A percentile compares a stretch with the other conserved stretches of the same genome.
Conservation (phyloP, 2,888 invertebrate genomes). For the Phalera bucephala region DNA sequence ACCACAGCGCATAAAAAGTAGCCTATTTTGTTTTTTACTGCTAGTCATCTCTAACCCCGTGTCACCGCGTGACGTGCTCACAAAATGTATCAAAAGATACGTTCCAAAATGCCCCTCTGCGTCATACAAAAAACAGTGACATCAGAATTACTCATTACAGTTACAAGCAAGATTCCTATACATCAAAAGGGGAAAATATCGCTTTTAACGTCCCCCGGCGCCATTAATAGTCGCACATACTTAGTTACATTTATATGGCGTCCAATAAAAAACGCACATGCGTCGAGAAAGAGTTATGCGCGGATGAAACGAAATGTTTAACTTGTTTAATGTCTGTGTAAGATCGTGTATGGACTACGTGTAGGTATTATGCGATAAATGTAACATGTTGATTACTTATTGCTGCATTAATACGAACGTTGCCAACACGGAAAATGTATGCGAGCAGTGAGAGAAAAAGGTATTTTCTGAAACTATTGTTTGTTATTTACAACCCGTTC, state of each 20-base stretch:
- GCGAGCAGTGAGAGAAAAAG: too few relatives aligned
- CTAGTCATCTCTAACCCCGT: conserved; percentile 20
- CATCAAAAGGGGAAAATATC: conserved; percentile 76
- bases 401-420: too few relatives aligned
- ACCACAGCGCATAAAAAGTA: too few relatives aligned
- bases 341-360: too few relatives aligned
- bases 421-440: too few relatives aligned
- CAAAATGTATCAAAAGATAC: conserved; percentile 34
- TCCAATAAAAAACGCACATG: conserved; percentile 42
- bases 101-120: conserved; percentile 53
- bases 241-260: conserved; percentile 42
- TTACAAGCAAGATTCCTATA: conserved; percentile 70
- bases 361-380: too few relatives aligned
- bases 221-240: conserved; percentile 62
- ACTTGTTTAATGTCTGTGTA: too few relatives aligned
- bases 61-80: conserved; percentile 29
- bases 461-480: too few relatives aligned
- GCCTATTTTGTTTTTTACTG: conserved; percentile 4
- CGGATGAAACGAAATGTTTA: too few relatives aligned
- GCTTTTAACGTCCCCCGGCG: conserved; percentile 66
- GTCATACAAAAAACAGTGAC: conserved; percentile 73
- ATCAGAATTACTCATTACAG: conserved; percentile 80
- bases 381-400: too few relatives aligned
- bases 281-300: conserved; percentile 37
- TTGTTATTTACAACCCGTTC: too few relatives aligned